phyloP scores from a whole-genome alignment of 2,888 invertebrate genomes.

The Philereme vetulata region DNA sequence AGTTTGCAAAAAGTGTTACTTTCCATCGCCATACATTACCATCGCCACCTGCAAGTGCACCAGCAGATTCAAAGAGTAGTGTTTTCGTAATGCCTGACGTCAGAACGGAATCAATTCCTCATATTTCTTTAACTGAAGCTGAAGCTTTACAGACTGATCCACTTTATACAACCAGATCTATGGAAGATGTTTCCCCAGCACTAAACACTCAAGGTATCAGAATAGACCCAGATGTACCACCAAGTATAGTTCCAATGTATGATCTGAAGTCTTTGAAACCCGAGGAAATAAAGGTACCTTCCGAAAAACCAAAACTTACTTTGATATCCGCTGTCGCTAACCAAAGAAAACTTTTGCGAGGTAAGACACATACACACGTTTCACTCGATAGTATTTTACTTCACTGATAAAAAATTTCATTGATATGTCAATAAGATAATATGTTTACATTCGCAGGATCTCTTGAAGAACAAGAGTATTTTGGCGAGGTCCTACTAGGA shows the following conservation, averaged over 20 bases:
- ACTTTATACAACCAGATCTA: conserved; percentile 47
- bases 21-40: conserved; percentile 93
- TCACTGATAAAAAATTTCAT: conserved; percentile 5
- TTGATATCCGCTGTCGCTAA: conserved; percentile 84
- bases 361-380: conserved; percentile 49
- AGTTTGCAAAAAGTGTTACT: conserved; percentile 94
- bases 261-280: conserved; percentile 73
- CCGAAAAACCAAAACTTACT: conserved; percentile 82
- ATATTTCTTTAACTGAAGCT: conserved; percentile 48
- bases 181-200: conserved; percentile 38
- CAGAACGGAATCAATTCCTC: conserved; percentile 39
- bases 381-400: too few relatives aligned
- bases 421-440: conserved; percentile 26
- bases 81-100: conserved; percentile 69
- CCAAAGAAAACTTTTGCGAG: conserved; percentile 83
- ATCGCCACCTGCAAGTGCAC: conserved; percentile 87
- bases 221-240: conserved; percentile 60
- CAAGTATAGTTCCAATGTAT: conserved; percentile 61
- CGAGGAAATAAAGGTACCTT: conserved; percentile 80
- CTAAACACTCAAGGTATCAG: conserved; percentile 55
- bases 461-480: conserved; percentile 90
- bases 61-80: conserved; percentile 60
- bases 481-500: conserved; percentile 90
- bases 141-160: conserved; percentile 44
- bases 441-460: conserved; percentile 76